These are phyloP conservation scores for Microctenopoma stevenorrisi DNA, from an alignment of 2,797 vertebrate species.

Conservation along the genomic window DNA sequence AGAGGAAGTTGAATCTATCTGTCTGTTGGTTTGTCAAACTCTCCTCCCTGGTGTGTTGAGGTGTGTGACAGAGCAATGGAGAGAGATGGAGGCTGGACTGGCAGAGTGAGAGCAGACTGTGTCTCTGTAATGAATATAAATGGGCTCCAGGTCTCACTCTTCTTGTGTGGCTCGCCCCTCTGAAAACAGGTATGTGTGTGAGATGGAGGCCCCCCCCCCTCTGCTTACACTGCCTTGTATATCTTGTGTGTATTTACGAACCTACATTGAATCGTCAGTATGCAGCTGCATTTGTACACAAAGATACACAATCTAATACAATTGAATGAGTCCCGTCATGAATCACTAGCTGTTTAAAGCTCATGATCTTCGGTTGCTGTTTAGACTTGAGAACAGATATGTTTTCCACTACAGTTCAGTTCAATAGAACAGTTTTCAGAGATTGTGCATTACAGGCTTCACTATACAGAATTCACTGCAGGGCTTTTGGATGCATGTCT, in stretches of 20 bases:
- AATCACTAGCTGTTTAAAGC: background rate
- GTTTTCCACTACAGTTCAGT: background rate
- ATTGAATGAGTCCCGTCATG: too few species aligned
- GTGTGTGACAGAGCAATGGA: conserved; percentile 66
- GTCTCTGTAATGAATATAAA: conserved; percentile 81
- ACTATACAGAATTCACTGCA: background rate
- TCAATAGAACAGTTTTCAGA: conserved; percentile 2
- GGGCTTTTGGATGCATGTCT: conserved; percentile 14
- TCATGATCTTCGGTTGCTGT: background rate
- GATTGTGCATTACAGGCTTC: background rate
- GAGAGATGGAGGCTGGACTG: conserved; percentile 64
- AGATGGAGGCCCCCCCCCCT: conserved; percentile 13
- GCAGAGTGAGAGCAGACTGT: conserved; percentile 74
- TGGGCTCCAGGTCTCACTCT: conserved; percentile 60
- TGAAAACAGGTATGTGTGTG: conserved; percentile 41
- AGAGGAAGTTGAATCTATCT: conserved; percentile 61
- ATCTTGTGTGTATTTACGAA: background rate
- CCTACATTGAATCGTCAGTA: background rate
- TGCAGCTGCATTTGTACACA: background rate
- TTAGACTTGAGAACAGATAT: background rate
- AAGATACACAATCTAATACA: background rate
- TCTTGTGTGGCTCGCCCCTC: conserved; percentile 46
- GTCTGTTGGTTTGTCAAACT: conserved; percentile 68
- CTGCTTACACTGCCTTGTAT: conserved; percentile 9
- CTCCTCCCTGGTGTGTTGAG: conserved; percentile 55